phyloP scores from a whole-genome alignment of 1,140 invertebrate species.

The Procambarus virginalis region DNA sequence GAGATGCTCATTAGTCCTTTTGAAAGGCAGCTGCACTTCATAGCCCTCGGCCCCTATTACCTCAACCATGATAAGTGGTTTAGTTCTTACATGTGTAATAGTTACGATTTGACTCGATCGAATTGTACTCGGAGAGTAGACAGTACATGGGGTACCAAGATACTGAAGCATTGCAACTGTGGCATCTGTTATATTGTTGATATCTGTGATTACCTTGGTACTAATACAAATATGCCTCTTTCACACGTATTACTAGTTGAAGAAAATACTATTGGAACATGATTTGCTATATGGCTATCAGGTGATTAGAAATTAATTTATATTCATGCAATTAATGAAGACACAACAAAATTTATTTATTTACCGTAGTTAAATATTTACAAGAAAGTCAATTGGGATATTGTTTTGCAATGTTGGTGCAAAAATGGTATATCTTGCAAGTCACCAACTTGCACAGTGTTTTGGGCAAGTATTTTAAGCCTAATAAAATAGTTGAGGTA shows the following conservation, averaged over 20 bases:
- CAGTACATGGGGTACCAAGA: not conserved
- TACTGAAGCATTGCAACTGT: not conserved
- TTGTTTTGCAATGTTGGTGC: not conserved
- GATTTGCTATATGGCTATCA: not conserved
- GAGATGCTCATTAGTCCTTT: not conserved
- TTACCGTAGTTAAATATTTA: too few species aligned
- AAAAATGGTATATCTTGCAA: too few species aligned
- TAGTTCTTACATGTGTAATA: not conserved
- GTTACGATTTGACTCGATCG: slow-evolving; percentile 3
- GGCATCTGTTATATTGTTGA: not conserved
- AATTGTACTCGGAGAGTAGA: not conserved
- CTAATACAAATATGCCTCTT: not conserved
- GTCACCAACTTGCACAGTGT: too few species aligned
- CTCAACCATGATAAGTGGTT: not conserved
- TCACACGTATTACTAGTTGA: not conserved
- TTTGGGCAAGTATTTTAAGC: too few species aligned
- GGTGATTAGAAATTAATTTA: not conserved
- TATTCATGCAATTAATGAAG: not conserved
- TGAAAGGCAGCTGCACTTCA: slow-evolving; percentile 10
- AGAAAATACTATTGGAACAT: not conserved
- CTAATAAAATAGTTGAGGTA: too few species aligned
- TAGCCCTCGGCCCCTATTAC: not conserved
- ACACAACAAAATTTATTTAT: not conserved
- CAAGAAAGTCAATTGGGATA: not conserved
- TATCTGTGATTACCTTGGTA: not conserved